Evolutionary conservation across 92 coral and sea anemone species (phyloP), one percentile per base, ranked within the genome.

Genomic region (Phenganax marumi): DNA sequence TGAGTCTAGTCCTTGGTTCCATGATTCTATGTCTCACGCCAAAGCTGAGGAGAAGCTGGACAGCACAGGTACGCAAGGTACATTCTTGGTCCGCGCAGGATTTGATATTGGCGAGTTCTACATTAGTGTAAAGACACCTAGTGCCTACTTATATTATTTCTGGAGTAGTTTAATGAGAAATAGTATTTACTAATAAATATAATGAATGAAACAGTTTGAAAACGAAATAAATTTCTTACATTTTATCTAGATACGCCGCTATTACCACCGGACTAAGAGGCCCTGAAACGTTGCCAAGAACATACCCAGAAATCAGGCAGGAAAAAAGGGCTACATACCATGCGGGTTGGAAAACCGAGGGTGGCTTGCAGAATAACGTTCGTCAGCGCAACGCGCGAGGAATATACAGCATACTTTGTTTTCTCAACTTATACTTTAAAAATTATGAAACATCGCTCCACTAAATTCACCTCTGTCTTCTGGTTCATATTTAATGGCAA

Each of bases 1-100:
- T 52, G 75, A 57, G 80, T 63, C 84, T 17, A 90, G 86, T 5
- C 85, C 93, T 3, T 95, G 89, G 79, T 95, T 85, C 84, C 91
- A 87, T 83, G 91, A 86, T 80, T 85, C 89, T 12, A 86, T 91
- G 53, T 68, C 89, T 2, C 79, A 68, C 25, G 61, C 81, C 22
- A 90, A 90, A 21, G 91, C 97, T 11, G 97, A 93, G 73, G 91
- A 75, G 58, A 86, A 88, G 72, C 89, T 93, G 46, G 81, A 84
- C 3, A 80, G 83, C 16, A 85, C 76, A 63, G 86, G 73, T 70
- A 87, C 84, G 16, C 90, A 89, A 50, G 97, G 97, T 12, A 93
- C 97, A 19, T 93, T 93, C 80, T 63, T 93, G 73, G 89, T 88
- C 18, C 97, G 94, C 26, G 77, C 86, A 14, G 97, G 97, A 25